Evolutionary conservation across 2,888 invertebrate genomes (phyloP).

Genomic region (Agonopterix subpropinquella): DNA sequence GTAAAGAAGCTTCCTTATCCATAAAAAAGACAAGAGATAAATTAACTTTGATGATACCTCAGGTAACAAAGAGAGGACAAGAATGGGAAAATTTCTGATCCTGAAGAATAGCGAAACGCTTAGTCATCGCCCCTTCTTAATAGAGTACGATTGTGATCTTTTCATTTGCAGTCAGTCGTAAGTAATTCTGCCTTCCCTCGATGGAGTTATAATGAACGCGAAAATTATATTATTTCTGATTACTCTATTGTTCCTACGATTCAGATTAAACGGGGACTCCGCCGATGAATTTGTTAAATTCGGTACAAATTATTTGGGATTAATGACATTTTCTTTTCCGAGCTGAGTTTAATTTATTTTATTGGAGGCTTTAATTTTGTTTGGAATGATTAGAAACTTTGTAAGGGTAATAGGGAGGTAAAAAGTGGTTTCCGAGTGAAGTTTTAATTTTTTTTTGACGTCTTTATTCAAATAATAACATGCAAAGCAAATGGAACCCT

Average conservation of each 20-base stretch:
- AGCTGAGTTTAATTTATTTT: constrained; percentile 33
- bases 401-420: neutral
- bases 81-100: constrained; percentile 11
- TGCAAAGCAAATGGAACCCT: too few relatives aligned
- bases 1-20: too few relatives aligned
- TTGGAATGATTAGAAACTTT: constrained; percentile 19
- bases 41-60: too few relatives aligned
- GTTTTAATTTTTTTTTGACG: too few relatives aligned
- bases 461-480: too few relatives aligned
- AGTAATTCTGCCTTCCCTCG: constrained; percentile 42
- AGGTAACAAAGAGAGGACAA: too few relatives aligned
- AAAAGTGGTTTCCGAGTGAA: too few relatives aligned
- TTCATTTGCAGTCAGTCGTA: constrained; percentile 63
- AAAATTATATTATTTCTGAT: constrained; percentile 65
- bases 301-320: constrained; percentile 43
- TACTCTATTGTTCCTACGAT: constrained; percentile 55
- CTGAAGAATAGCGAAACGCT: constrained; percentile 20
- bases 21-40: too few relatives aligned
- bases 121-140: constrained; percentile 47
- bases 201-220: constrained; percentile 61
- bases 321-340: constrained; percentile 38
- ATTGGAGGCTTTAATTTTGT: constrained; percentile 16
- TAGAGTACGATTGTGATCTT: constrained; percentile 63
- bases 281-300: constrained; percentile 29
- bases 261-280: constrained; percentile 54